Base-by-base conservation (phyloP, 1,140 invertebrate species). In the Drosophila parvula region DNA sequence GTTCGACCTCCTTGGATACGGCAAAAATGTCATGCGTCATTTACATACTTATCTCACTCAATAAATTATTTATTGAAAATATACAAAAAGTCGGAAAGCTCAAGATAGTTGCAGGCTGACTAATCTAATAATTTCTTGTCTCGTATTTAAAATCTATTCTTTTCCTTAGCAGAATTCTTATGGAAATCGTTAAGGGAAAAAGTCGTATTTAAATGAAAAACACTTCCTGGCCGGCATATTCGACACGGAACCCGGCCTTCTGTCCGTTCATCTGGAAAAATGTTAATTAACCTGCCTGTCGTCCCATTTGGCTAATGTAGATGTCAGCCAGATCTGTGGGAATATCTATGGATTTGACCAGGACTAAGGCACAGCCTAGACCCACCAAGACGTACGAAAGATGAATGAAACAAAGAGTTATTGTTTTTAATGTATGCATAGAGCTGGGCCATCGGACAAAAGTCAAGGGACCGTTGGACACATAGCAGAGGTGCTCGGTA, bases 361-460 rank as follows among this genome's bases (percentile, higher is more conserved):
- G 16, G 34, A 10, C 41, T 10, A 16, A 32, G 30, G 6, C 16
- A 14, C 5, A 11, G 14, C 3, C 47, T 32, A 59, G 83, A 88
- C 83, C 83, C 48, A 83, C 83, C 83, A 88, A 80, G 83, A 48
- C 18, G 73, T 7, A 22, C 28, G 34, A 11, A 51, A 50, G 58
- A 55, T 81, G 58, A 58, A 81, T 81, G 82, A 75, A 70, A 85
- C 80, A 86, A 88, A 83, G 80, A 83, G 83, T 89, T 88, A 83
- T 86, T 86, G 83, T 88, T 63, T 76, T 67, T 79, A 86, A 86
- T 86, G 55, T 88, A 88, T 86, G 83, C 79, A 86, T 10, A 45
- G 44, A 44, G 45, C 18, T 9, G 28, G 36, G 11, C 55, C n/a
- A 40, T 10, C 14, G 38, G 38, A 59, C 38, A 59, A 50, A 50